These are phyloP conservation scores for Liodrosophila aerea DNA, from an alignment of 2,888 invertebrate species.

Conservation along the genomic window DNA sequence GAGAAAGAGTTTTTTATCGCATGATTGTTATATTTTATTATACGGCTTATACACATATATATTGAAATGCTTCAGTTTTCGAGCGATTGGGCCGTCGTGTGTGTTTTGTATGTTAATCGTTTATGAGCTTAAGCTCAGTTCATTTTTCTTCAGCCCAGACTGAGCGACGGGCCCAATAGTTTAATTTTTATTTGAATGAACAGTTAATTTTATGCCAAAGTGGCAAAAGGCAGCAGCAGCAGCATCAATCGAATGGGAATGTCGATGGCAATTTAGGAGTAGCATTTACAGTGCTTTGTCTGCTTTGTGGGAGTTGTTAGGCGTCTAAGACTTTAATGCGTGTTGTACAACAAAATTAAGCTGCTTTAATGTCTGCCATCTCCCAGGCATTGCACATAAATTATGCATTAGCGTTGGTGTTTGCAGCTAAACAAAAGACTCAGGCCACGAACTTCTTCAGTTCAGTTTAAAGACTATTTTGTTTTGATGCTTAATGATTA, in stretches of 20 bases:
- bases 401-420: constrained; percentile 52
- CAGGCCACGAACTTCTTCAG: constrained; percentile 58
- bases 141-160: constrained; percentile 35
- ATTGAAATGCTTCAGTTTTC: constrained; percentile 73
- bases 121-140: constrained; percentile 71
- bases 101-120: constrained; percentile 78
- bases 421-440: constrained; percentile 50
- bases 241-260: constrained; percentile 22
- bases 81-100: constrained; percentile 64
- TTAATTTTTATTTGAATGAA: constrained; percentile 78
- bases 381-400: constrained; percentile 41
- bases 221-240: constrained; percentile 58
- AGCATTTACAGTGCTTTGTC: constrained; percentile 27
- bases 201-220: constrained; percentile 78
- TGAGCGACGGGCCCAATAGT: constrained; percentile 66
- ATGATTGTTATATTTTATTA: constrained; percentile 78
- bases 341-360: constrained; percentile 61
- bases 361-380: constrained; percentile 46
- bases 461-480: constrained; percentile 9
- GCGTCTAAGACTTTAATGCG: constrained; percentile 57
- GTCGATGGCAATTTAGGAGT: constrained; percentile 54
- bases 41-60: constrained; percentile 71
- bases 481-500: neutral
- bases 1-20: constrained; percentile 77
- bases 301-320: constrained; percentile 63